Conservation (phyloP, 2,888 invertebrate species). For the Polyploca ridens region DNA sequence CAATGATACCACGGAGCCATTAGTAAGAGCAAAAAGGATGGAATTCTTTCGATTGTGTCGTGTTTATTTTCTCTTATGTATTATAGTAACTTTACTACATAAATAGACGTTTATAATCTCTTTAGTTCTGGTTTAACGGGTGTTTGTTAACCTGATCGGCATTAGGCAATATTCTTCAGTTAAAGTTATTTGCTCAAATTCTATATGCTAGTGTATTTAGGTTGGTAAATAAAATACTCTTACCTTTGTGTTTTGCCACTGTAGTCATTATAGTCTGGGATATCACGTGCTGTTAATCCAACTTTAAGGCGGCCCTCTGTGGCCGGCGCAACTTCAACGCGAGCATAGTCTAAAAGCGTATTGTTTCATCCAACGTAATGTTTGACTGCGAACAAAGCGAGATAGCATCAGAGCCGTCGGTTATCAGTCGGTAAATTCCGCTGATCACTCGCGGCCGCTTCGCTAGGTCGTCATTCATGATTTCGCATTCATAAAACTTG, state of each 20-base stretch:
- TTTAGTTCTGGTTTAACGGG: conserved; percentile 4
- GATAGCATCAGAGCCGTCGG: too few relatives aligned
- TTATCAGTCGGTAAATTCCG: too few relatives aligned
- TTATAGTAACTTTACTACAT: conserved; percentile 29
- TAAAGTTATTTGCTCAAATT: not conserved
- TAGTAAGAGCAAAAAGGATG: conserved; percentile 70
- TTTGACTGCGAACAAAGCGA: too few relatives aligned
- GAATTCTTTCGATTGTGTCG: conserved; percentile 64
- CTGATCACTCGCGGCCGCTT: too few relatives aligned
- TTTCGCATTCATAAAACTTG: too few relatives aligned
- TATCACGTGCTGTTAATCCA: too few relatives aligned
- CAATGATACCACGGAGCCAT: conserved; percentile 71
- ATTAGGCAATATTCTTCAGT: not conserved
- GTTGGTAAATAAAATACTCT: not conserved
- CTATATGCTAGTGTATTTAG: not conserved
- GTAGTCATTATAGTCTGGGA: too few relatives aligned
- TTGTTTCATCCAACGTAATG: too few relatives aligned
- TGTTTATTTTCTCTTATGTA: conserved; percentile 47
- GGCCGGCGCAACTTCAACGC: too few relatives aligned
- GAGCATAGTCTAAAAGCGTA: too few relatives aligned
- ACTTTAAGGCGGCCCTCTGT: too few relatives aligned
- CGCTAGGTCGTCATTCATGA: too few relatives aligned
- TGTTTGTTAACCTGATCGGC: not conserved
- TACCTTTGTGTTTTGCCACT: not conserved
- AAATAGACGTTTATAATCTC: conserved; percentile 22